Base-by-base conservation (phyloP, 2,797 vertebrate species). In the Tenualosa thibaudeaui region DNA sequence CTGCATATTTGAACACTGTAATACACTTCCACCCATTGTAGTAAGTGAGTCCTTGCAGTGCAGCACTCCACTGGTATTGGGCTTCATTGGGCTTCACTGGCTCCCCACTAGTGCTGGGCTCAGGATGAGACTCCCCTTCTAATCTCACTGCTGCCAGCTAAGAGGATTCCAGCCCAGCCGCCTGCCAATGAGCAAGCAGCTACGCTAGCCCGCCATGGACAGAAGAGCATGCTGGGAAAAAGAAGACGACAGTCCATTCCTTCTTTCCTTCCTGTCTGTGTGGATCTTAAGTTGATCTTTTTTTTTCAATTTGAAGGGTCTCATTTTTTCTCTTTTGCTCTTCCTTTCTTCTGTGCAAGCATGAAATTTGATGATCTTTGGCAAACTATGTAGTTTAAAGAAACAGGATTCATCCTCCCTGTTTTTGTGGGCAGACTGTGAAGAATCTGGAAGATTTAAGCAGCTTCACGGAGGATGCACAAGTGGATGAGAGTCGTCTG, bases 121-220 rank as follows among this genome's bases (percentile, higher is more conserved):
- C 51, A 43, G 54, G 22, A 37, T n/a, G 17, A 87, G 84, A 84
- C 84, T 85, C 81, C 46, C 46, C 46, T 85, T 88, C 84, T 88
- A 88, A 90, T 89, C 87, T 83, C 0, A 8, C 56, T 71, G 81
- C 87, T 88, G 90, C 88, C 84, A 85, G 85, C 71, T 90, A 88
- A 91, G 87, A 89, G 90, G 89, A 90, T 89, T 89, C 71, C 81
- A 84, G 82, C 10, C 12, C 60, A 26, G 51, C 12, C 54, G 58
- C 68, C 81, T 81, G 84, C 62, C 81, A 51, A 84, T 10, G 83
- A 60, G 85, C 54, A 85, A 84, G 75, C 81, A 86, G 88, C 51
- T 53, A 17, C 1, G 51, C 51, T 15, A 13, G 87, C 86, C 83
- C 83, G 19, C 81, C 83, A 78, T 17, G 60, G 49, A 53, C 58